Conservation (phyloP, 2,113 vertebrate species). For the Litocranius walleri region DNA sequence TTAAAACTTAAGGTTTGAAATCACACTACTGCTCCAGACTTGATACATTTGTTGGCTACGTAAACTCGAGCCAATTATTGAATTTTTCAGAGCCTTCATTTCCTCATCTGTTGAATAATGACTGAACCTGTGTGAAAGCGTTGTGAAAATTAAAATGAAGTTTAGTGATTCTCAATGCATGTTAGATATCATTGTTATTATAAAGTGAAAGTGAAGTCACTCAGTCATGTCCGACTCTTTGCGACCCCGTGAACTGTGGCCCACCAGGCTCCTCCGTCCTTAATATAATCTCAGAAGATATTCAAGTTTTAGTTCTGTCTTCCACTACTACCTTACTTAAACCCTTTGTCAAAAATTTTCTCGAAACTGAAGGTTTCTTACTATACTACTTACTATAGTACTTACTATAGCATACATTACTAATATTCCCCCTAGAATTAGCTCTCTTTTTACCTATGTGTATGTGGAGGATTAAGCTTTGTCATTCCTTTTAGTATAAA, state of each 20-base stretch:
- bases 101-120: neutral
- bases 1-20: no score
- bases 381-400: neutral
- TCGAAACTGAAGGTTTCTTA: neutral
- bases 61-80: no score
- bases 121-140: neutral
- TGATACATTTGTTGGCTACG: no score
- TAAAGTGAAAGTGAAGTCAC: neutral
- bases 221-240: no score
- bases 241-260: no score
- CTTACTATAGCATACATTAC: neutral
- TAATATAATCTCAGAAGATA: neutral
- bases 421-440: neutral
- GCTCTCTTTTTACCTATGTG: neutral
- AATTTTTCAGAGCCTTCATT: neutral
- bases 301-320: neutral
- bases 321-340: neutral
- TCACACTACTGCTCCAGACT: no score
- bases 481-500: neutral
- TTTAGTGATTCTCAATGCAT: neutral
- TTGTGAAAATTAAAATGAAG: neutral
- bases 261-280: neutral
- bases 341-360: neutral
- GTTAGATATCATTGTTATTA: neutral
- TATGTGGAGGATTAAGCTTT: neutral